Conservation (phyloP, 2,888 invertebrate species). For the Sphaerophoria rueppellii region DNA sequence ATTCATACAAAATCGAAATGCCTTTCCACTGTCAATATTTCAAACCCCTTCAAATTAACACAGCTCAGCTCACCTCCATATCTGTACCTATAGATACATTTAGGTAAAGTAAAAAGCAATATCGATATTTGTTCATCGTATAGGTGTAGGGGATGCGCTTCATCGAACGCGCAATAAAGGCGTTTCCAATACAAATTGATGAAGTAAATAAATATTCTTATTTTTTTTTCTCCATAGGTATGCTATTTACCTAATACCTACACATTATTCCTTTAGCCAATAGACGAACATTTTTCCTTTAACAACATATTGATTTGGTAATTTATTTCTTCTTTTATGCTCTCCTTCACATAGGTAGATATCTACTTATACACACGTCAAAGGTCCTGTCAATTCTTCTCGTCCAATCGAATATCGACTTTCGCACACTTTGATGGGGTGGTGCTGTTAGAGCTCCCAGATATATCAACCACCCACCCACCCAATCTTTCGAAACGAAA, state of each 20-base stretch:
- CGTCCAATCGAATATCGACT: conserved; percentile 74
- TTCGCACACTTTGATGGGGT: conserved; percentile 61
- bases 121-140: conserved; percentile 72
- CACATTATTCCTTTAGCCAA: neutral
- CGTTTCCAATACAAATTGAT: conserved; percentile 74
- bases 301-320: conserved; percentile 71
- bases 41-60: conserved; percentile 13
- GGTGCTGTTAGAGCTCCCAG: conserved; percentile 61
- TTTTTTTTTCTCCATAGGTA: too few relatives aligned
- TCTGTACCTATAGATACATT: conserved; percentile 1
- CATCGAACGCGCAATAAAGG: conserved; percentile 74
- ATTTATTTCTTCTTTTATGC: conserved; percentile 62
- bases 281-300: conserved; percentile 31
- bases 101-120: conserved; percentile 59
- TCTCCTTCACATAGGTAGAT: conserved; percentile 9
- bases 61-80: conserved; percentile 3
- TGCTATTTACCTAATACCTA: too few relatives aligned
- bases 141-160: conserved; percentile 71
- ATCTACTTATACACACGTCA: conserved; percentile 18
- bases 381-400: too few relatives aligned
- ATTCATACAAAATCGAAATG: conserved; percentile 10
- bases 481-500: conserved; percentile 12
- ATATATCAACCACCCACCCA: conserved; percentile 50
- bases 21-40: conserved; percentile 15
- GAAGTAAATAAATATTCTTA: too few relatives aligned